Evolutionary conservation across 2,113 vertebrate genomes (phyloP).

Genomic region (Antennarius striatus): DNA sequence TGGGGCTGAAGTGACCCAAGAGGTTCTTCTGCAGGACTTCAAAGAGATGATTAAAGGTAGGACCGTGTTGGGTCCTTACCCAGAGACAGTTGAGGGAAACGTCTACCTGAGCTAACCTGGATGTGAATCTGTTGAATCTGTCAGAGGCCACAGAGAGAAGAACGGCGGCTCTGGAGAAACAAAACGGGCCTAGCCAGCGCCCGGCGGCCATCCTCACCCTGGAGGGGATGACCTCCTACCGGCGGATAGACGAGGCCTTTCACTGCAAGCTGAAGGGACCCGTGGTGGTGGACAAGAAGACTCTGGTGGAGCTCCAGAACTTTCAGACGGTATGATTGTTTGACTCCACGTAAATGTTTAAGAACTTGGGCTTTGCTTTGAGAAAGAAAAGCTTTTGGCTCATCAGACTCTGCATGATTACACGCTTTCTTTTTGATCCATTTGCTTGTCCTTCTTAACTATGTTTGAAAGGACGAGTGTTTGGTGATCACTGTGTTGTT

Average conservation of each 20-base stretch:
- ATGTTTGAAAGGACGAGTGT: slow-evolving; percentile 52
- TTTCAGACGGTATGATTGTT: slow-evolving; percentile 90
- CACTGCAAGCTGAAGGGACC: slow-evolving; percentile 90
- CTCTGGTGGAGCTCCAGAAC: slow-evolving; percentile 90
- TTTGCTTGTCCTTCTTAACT: slow-evolving; percentile 39
- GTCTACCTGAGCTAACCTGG: neutral
- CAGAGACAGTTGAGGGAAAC: too few relatives aligned
- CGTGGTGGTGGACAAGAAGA: slow-evolving; percentile 88
- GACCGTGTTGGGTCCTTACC: neutral
- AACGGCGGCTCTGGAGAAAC: slow-evolving; percentile 64
- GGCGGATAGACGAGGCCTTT: slow-evolving; percentile 87
- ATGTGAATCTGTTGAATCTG: slow-evolving; percentile 42
- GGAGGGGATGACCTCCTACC: slow-evolving; percentile 72
- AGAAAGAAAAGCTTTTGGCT: slow-evolving; percentile 50
- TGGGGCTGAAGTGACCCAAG: slow-evolving; percentile 86
- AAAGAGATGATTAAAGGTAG: slow-evolving; percentile 90
- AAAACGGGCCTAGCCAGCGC: slow-evolving; percentile 74
- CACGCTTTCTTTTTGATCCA: slow-evolving; percentile 51
- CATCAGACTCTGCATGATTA: slow-evolving; percentile 33
- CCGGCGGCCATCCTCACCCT: slow-evolving; percentile 81
- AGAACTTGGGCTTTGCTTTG: slow-evolving; percentile 30
- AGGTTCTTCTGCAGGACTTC: slow-evolving; percentile 88
- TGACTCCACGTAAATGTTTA: slow-evolving; percentile 59
- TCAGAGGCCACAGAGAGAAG: slow-evolving; percentile 88
- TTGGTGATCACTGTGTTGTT: slow-evolving; percentile 52